These are phyloP conservation scores for Acanthoscelides obtectus DNA, from an alignment of 2,888 invertebrate genomes.

Conservation along the genomic window DNA sequence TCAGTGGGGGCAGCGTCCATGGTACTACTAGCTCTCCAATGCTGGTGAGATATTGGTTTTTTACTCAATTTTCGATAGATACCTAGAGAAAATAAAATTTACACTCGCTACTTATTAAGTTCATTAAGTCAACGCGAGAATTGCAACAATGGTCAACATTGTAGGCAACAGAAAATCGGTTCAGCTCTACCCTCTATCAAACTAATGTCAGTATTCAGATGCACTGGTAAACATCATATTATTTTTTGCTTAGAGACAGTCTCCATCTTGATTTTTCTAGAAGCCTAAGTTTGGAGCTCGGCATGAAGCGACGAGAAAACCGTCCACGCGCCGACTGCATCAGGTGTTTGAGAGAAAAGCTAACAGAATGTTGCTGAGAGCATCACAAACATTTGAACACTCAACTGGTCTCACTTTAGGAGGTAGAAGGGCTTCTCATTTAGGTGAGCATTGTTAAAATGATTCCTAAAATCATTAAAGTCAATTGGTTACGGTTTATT, in stretches of 20 bases:
- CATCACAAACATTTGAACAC: slow-evolving; percentile 76
- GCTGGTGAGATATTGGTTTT: slow-evolving; percentile 52
- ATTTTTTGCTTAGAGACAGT: neutral
- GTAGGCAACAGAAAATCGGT: too few species aligned
- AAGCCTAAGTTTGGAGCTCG: slow-evolving; percentile 66
- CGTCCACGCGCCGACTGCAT: slow-evolving; percentile 76
- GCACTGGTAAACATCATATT: too few species aligned
- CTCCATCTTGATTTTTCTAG: slow-evolving; percentile 44
- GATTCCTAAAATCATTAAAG: too few species aligned
- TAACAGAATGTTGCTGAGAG: slow-evolving; percentile 76
- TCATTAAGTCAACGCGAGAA: too few species aligned
- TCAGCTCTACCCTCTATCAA: too few species aligned
- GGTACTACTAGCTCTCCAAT: slow-evolving; percentile 53
- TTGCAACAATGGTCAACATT: too few species aligned
- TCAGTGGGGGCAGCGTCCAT: slow-evolving; percentile 72
- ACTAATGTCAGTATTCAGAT: too few species aligned
- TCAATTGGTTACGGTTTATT: too few species aligned
- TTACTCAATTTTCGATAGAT: too few species aligned
- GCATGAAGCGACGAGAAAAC: slow-evolving; percentile 71
- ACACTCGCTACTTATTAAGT: too few species aligned
- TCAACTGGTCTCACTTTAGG: slow-evolving; percentile 78
- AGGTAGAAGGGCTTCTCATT: slow-evolving; percentile 53
- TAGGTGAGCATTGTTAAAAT: slow-evolving; percentile 32
- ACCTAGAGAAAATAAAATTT: too few species aligned
- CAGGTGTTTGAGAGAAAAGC: slow-evolving; percentile 80